Evolutionary conservation across 1,140 invertebrate species (phyloP), one percentile per base, ranked within the genome.

Genomic region (Penaeus chinensis): DNA sequence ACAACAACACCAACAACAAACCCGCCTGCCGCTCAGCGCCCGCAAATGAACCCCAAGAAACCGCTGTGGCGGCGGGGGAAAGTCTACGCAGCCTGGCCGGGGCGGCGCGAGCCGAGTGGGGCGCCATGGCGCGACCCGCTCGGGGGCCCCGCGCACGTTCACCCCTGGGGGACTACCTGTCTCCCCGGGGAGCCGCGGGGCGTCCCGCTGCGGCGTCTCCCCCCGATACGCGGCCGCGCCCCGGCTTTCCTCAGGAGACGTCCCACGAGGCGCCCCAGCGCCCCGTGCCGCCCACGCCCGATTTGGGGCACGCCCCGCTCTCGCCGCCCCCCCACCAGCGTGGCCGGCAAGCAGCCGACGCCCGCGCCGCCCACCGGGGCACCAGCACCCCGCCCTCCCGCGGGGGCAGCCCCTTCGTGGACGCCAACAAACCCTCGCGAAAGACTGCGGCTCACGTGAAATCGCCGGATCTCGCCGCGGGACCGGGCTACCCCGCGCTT

Each of bases 301-400:
- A 90, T 22, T 90, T n/a, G 89, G 89, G 89, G 80, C 84, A 89
- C 86, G 5, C 89, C 89, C 22, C 89, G 20, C 89, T 90, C 16
- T 90, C 89, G 16, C 86, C 86, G 8, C 89, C 87, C 4, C 87
- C 89, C 20, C 76, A n/a, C 80, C 42, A 90, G 89, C 62, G 32
- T 89, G 18, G 74, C 85, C 42, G 82, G 65, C 20, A 84, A 81
- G 60, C 79, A 85, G 42, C 80, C 69, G 0, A 84, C 79, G 22
- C 84, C 83, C 32, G 69, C 66, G n/a, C 78, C 82, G 79, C 24
- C 81, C 80, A 69, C 71, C 81, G 10, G 16, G 61, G n/a, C 63
- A 47, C 80, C 62, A 81, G 47, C 60, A 82, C 80, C 71, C 62
- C 74, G 2, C 66, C 74, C 69, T 42, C 10, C n/a, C 85, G 81